Base-by-base conservation (phyloP, 2,113 vertebrate genomes). In the Chloropsis hardwickii region DNA sequence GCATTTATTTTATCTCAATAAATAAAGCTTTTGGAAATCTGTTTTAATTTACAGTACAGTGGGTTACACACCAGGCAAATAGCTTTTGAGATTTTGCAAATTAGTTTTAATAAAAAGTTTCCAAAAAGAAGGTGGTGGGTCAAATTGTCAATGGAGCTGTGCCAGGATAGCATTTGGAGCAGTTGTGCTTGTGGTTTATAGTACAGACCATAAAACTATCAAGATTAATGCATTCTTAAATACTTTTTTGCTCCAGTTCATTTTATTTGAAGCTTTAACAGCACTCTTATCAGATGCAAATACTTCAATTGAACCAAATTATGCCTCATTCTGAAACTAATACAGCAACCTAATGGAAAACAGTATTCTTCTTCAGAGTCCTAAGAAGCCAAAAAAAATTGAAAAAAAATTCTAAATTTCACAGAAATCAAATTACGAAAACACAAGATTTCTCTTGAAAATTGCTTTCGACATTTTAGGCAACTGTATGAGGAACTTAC, bases 221-320 rank as follows among this genome's bases (percentile, higher is more conserved):
- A 81, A 58, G 58, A 92, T 78, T 35, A 66, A 86, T 64, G 70
- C 4, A 69, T 53, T 62, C 53, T 79, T 74, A 82, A 82, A 74
- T 62, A 60, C 3, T 88, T 47, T 50, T 29, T 54, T 44, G 0
- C 39, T 62, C 8, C 56, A 61, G 78, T 48, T 33, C 2, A 51
- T 33, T 95, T 88, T 92, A 88, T 86, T 73, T 83, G 54, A 94
- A 77, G 35, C 19, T 83, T 81, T 86, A 74, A 70, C 22, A 67
- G 74, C 24, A 71, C 15, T 81, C 47, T 47, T 74, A 81, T 60
- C 29, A 94, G 31, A 81, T 22, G 35, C 42, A 66, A 90, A 37
- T 29, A 88, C 23, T 88, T 92, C 15, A 50, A n/a, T 8, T 80
- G 64, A 92, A 86, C 42, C 37, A 89, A 81, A 90, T 70, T 83